Evolutionary conservation across 2,888 invertebrate genomes (phyloP), one percentile per base, ranked within the genome.

Genomic region (Embidobia sp.): DNA sequence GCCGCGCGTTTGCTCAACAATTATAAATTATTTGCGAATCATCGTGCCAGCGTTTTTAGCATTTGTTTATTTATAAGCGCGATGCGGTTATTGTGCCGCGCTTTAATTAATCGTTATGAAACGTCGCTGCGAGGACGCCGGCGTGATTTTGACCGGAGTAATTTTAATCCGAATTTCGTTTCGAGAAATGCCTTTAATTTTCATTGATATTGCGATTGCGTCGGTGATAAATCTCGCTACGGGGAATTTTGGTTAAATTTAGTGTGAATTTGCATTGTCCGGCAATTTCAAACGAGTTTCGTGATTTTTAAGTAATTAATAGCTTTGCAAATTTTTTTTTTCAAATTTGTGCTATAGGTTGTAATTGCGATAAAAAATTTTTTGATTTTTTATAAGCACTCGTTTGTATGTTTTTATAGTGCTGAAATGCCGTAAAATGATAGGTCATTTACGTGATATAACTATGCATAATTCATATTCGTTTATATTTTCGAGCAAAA

Each of bases 11-110:
- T 42, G 69, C 49, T 33, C 44, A 69, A 59, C 59, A 59, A 59
- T 69, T 69, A 37, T 59, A 44, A 59, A 59, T 69, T 44, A 59
- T 69, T 69, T 51, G 69, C 29, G 19, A 42, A 59, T 59, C 55
- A 37, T 66, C 55, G 53, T 46, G 37, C 0, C 27, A 42, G 19
- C 27, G 15, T 55, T 66, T 66, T 66, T 66, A 37, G 18, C 6
- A 37, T 66, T 66, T 46, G 66, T 46, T 66, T 66, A 55, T 66
- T 55, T 46, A 55, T 19, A 40, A 27, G 35, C 29, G 11, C 18
- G 26, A 29, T 13, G 35, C 35, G 53, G 44, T 55, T 66, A 46
- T 66, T 55, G 35, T 46, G 33, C 46, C 15, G 53, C 55, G 15
- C 35, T 66, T 53, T 55, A 66, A 66, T 66, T 64, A 44, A 64